These are phyloP conservation scores for Clarias gariepinus DNA, from an alignment of 2,113 vertebrate species.

Conservation along the genomic window DNA sequence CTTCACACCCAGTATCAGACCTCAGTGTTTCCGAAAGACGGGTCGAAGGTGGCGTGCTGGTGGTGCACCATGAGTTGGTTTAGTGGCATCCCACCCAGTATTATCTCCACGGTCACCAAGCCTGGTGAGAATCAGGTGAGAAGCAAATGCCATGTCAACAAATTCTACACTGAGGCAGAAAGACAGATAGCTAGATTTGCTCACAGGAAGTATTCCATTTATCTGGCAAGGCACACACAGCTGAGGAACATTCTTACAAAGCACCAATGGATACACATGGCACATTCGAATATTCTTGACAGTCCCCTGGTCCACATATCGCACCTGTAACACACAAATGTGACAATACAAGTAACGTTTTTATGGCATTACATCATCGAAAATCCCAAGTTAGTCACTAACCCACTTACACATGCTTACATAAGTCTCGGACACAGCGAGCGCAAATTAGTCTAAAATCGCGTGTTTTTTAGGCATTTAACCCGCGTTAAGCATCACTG, in stretches of 20 bases:
- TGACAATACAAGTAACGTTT: background rate
- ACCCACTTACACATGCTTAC: too few species aligned
- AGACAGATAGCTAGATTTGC: slow-evolving; percentile 37
- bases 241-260: slow-evolving; percentile 79
- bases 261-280: slow-evolving; percentile 82
- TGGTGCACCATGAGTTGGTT: slow-evolving; percentile 81
- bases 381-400: too few species aligned
- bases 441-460: too few species aligned
- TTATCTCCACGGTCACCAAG: slow-evolving; percentile 74
- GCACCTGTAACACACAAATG: slow-evolving; percentile 70
- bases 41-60: slow-evolving; percentile 65
- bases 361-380: too few species aligned
- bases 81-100: slow-evolving; percentile 78
- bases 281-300: slow-evolving; percentile 86
- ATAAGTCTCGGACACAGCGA: too few species aligned
- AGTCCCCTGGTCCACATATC: slow-evolving; percentile 82
- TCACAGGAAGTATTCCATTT: slow-evolving; percentile 77
- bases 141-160: background rate
- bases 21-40: slow-evolving; percentile 25
- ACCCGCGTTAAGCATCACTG: too few species aligned
- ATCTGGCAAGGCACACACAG: slow-evolving; percentile 88
- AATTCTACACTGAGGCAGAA: background rate
- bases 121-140: slow-evolving; percentile 52
- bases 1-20: slow-evolving; percentile 46
- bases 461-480: too few species aligned